Evolutionary conservation across 2,888 invertebrate genomes (phyloP), one percentile per base, ranked within the genome.

Genomic region (Ennomos quercinarius): DNA sequence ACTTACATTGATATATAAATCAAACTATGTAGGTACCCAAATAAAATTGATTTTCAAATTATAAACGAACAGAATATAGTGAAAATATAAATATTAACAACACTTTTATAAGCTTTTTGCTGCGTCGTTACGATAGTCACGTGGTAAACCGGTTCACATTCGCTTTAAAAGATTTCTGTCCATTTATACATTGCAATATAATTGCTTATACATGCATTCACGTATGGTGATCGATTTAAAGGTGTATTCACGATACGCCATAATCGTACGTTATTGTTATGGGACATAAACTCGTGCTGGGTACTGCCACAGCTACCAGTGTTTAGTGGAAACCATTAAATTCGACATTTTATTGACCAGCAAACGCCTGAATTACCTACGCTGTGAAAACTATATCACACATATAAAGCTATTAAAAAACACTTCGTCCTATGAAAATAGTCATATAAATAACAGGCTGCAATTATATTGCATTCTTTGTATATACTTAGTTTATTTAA

Each of bases 191-290:
- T 57, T 59, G 52, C 64, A 53, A 64, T 64, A 64, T 73, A 69
- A 74, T 71, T 73, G 69, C 70, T 67, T 71, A 57, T 66, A 54
- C 52, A 53, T 71, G 68, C 69, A 70, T 73, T 70, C 68, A 70
- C 74, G 72, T 70, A 74, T 67, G 70, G 61, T 55, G 67, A 76
- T 78, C 76, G 73, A 71, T 73, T 73, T 73, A 71, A 77, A 58
- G 74, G 67, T 57, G 64, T 63, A 76, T 79, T 77, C 68, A 66
- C 66, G 71, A 75, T 76, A 66, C 58, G 67, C 80, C 79, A 83
- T 86, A 82, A 81, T 72, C 83, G 78, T 84, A 70, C 72, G 75
- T 83, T 84, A 84, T 77, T 83, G 81, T 86, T 84, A 86, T 85
- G 79, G 83, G 69, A 50, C 80, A 84, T 86, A 83, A 87, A 87